phyloP scores from a whole-genome alignment of 2,113 vertebrate genomes.

The Forbesichthys agassizii region DNA sequence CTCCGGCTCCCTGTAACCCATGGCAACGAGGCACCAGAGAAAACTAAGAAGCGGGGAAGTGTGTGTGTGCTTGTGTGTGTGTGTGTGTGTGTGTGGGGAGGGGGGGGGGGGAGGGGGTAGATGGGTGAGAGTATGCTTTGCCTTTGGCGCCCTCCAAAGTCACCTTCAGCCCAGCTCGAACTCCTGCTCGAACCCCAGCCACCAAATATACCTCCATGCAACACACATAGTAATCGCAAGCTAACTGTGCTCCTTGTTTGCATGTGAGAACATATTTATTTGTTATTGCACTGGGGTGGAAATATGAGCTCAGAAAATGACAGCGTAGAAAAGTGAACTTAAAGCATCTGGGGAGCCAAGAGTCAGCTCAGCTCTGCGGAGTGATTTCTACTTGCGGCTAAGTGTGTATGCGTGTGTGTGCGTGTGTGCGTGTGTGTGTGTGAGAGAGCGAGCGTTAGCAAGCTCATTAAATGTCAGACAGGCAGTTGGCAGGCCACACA shows the following conservation, averaged over 20 bases:
- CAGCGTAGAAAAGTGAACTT: conserved; percentile 32
- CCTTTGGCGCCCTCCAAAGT: not conserved
- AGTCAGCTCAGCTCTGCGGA: conserved; percentile 10
- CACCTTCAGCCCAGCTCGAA: not conserved
- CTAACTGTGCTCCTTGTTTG: conserved; percentile 1
- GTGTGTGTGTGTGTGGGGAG: not conserved
- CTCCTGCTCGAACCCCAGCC: not conserved
- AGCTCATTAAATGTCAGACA: conserved; percentile 63
- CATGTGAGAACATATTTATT: conserved; percentile 15
- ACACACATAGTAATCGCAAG: not conserved
- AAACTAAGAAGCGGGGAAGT: not conserved
- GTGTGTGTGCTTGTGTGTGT: not conserved
- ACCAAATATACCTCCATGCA: not conserved
- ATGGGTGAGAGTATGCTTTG: not conserved
- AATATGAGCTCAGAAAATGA: conserved; percentile 44
- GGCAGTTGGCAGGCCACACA: conserved; percentile 59
- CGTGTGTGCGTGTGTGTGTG: conserved; percentile 27
- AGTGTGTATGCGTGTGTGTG: conserved; percentile 2
- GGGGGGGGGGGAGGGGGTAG: not conserved
- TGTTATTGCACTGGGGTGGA: conserved; percentile 36
- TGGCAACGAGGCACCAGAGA: conserved; percentile 37
- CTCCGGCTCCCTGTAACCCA: conserved; percentile 11
- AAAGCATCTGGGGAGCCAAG: conserved; percentile 22
- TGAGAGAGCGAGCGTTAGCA: conserved; percentile 7
- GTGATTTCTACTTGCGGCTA: conserved; percentile 44